Percentiles rank a stretch among this genome's conserved stretches.
These are phyloP conservation scores for Antheraea assamensis DNA, from an alignment of 2,888 invertebrate genomes.

Conservation along the genomic window DNA sequence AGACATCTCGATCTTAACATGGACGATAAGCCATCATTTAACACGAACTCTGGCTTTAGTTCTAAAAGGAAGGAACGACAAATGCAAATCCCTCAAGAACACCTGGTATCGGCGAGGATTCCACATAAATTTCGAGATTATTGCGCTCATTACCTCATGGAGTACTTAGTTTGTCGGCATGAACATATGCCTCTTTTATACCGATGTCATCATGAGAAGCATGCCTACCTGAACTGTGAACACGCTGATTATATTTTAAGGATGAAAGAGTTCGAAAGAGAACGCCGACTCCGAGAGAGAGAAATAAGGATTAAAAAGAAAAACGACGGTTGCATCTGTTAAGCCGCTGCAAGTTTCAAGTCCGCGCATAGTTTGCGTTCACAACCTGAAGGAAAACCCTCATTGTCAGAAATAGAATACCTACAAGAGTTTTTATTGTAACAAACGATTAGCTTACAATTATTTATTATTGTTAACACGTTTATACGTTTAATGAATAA, in stretches of 20 bases:
- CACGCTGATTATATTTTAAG: slow-evolving; percentile 88
- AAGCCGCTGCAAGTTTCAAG: too few species aligned
- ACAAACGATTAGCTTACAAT: not conserved
- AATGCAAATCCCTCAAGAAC: slow-evolving; percentile 86
- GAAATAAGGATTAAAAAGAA: slow-evolving; percentile 49
- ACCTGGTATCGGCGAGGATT: slow-evolving; percentile 88
- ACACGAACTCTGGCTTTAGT: slow-evolving; percentile 86
- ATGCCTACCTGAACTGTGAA: slow-evolving; percentile 88
- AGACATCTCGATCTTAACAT: slow-evolving; percentile 53
- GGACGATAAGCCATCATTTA: slow-evolving; percentile 83
- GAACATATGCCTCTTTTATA: slow-evolving; percentile 85
- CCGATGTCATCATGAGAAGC: slow-evolving; percentile 87
- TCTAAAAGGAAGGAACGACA: slow-evolving; percentile 86
- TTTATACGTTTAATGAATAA: not conserved
- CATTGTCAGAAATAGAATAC: not conserved
- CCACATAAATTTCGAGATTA: slow-evolving; percentile 87
- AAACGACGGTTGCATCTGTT: not conserved
- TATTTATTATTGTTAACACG: not conserved
- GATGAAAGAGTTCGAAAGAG: slow-evolving; percentile 73
- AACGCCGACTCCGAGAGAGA: slow-evolving; percentile 57
- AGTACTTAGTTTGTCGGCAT: slow-evolving; percentile 85
- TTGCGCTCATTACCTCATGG: slow-evolving; percentile 88
- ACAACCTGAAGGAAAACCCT: not conserved
- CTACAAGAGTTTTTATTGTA: not conserved
- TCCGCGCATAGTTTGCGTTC: too few species aligned